These are phyloP conservation scores for Ligdia adustata DNA, from an alignment of 2,888 invertebrate species.

Conservation along the genomic window DNA sequence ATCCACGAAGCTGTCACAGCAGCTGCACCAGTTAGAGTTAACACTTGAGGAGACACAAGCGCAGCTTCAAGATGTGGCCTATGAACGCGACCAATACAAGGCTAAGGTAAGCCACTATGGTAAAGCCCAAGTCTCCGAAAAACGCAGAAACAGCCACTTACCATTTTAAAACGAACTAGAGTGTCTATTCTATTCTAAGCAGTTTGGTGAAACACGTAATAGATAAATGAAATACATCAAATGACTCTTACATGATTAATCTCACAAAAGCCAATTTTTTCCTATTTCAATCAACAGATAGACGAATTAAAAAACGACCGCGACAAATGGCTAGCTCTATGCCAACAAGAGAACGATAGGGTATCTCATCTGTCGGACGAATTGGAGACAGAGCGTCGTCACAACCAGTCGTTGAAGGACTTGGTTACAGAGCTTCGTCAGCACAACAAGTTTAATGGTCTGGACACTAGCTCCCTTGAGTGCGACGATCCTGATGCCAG, in stretches of 20 bases:
- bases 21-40: conserved; percentile 81
- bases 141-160: too few species aligned
- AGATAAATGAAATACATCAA: too few species aligned
- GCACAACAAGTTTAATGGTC: conserved; percentile 59
- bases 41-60: conserved; percentile 75
- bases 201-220: too few species aligned
- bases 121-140: too few species aligned
- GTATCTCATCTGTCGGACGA: conserved; percentile 57
- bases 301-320: conserved; percentile 73
- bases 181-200: too few species aligned
- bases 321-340: conserved; percentile 60
- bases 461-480: conserved; percentile 67
- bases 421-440: conserved; percentile 63
- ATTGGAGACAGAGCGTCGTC: conserved; percentile 57
- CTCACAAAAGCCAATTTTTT: too few species aligned
- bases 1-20: conserved; percentile 56
- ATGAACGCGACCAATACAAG: conserved; percentile 76
- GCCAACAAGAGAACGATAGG: conserved; percentile 56
- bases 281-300: too few species aligned
- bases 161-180: too few species aligned
- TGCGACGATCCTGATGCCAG: conserved; percentile 72
- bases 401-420: conserved; percentile 55
- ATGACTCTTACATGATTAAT: too few species aligned
- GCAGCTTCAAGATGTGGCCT: conserved; percentile 77
- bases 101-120: conserved; percentile 74